Base-by-base conservation (phyloP, 2,113 vertebrate genomes). In the Gallinago media region DNA sequence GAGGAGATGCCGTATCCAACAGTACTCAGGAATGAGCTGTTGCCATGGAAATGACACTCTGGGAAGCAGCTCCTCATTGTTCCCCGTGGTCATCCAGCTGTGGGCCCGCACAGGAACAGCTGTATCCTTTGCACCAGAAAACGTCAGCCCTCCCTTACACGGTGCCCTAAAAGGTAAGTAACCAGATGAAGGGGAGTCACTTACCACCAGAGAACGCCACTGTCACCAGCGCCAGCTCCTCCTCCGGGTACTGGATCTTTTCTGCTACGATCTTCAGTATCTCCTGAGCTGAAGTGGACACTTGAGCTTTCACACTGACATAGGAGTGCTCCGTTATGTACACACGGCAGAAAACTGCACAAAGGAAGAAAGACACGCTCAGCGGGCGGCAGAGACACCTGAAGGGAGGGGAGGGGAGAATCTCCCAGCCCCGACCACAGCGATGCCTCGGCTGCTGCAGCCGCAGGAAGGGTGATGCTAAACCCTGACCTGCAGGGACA, bases 281-380 rank as follows among this genome's bases (percentile, higher is more conserved):
- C 96, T 99, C 99, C 96, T 99, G 98, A 19, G 98, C 98, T 79
- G 98, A 98, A 27, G 97, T 97, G 4, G 98, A 98, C 20, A 97
- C 97, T 91, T 98, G 98, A 40, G 98, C 98, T 97, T 98, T 99
- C 96, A 99, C 97, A 10, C 99, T 99, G 85, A 99, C 97, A 52
- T 99, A 99, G 9, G 99, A 99, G 97, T 99, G 99, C 96, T 99
- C 98, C 1, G 98, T 99, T 93, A 99, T 95, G 59, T 99, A 99
- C 52, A 99, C 98, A 6, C 98, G 99, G 92, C 99, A 99, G 97
- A 99, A 98, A 94, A 98, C 99, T 99, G 98, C 77, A 85, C 62
- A 95, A 75, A 80, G 72, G 97, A 56, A 95, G 26, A 92, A 74
- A 96, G 49, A 80, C 32, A 31, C 1, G 12, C 78, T 92, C 52